Base-by-base conservation (phyloP, 1,140 invertebrate genomes). In the Drosophila azteca region DNA sequence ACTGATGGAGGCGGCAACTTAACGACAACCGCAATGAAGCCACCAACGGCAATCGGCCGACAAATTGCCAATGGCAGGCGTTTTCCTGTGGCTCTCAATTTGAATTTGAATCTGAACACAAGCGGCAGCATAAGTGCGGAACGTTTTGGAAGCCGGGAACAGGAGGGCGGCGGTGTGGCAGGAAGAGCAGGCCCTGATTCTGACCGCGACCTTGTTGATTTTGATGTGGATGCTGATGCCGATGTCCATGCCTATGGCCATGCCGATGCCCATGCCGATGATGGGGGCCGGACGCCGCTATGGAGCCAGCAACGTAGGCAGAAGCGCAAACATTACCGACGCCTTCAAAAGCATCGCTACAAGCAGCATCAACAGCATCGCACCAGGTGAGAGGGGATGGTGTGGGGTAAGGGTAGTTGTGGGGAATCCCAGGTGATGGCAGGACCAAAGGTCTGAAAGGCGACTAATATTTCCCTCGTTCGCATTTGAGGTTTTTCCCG, bases 241-340 rank as follows among this genome's bases (percentile, higher is more conserved):
- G 7, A 31, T 7, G 7, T 7, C 8, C 31, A 8, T 3, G 54
- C 59, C 13, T 41, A 44, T 50, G 60, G 0, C 17, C 17, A 20
- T 20, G 17, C 31, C 31, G 7, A 31, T 7, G 31, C 31, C 8
- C 31, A 8, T 9, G 54, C 59, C 13, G 45, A 45, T 51, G 60
- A 60, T 52, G 68, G 54, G 26, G 31, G 11, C 11, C 11, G 35
- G 9, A 4, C 35, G 35, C 9, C 9, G 51, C 22, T 6, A 7
- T 45, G 52, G 24, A 20, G 24, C n/a, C 67, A 53, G 26, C 45
- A 45, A 20, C 79, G 62, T n/a, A 45, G 83, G 29, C 79, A 89
- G 55, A 88, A 88, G 60, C 84, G 84, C 46, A 89, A 77, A 68
- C 83, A 77, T 64, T 83, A 79, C 77, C 76, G 71, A 67, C 84